These are phyloP conservation scores for Aleiodes sp. DNA, from an alignment of 1,140 invertebrate genomes.

Conservation along the genomic window DNA sequence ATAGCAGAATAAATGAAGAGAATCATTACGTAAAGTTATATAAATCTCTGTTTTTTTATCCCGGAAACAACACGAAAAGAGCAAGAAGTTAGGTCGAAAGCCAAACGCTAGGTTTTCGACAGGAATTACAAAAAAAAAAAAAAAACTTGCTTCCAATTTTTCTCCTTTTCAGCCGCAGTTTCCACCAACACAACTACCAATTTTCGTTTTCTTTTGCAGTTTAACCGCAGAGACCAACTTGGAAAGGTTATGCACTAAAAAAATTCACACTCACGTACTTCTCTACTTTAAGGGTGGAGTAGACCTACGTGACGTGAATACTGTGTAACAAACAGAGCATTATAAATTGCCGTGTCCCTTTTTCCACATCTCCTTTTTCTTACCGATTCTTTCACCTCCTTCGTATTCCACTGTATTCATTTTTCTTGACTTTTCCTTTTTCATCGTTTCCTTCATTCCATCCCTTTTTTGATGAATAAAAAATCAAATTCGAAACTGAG, in stretches of 20 bases:
- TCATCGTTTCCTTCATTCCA: no score
- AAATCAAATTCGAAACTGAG: no score
- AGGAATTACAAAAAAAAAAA: not conserved
- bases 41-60: no score
- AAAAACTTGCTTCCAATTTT: not conserved
- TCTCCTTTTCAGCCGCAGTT: constrained; percentile 36
- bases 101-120: not conserved
- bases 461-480: no score
- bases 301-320: constrained; percentile 39
- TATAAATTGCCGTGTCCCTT: constrained; percentile 12
- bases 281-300: constrained; percentile 37
- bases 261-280: constrained; percentile 42
- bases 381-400: not conserved
- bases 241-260: constrained; percentile 36
- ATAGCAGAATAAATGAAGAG: not conserved
- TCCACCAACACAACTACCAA: constrained; percentile 12
- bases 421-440: no score
- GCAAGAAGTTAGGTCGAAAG: not conserved
- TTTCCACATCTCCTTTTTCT: constrained; percentile 15
- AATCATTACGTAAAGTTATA: no score
- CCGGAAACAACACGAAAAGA: not conserved
- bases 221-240: constrained; percentile 28
- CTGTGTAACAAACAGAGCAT: constrained; percentile 6
- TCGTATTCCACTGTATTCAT: no score
- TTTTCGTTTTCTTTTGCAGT: constrained; percentile 15